These are phyloP conservation scores for Eleutherodactylus coqui DNA, from an alignment of 2,797 vertebrate species.

Conservation along the genomic window DNA sequence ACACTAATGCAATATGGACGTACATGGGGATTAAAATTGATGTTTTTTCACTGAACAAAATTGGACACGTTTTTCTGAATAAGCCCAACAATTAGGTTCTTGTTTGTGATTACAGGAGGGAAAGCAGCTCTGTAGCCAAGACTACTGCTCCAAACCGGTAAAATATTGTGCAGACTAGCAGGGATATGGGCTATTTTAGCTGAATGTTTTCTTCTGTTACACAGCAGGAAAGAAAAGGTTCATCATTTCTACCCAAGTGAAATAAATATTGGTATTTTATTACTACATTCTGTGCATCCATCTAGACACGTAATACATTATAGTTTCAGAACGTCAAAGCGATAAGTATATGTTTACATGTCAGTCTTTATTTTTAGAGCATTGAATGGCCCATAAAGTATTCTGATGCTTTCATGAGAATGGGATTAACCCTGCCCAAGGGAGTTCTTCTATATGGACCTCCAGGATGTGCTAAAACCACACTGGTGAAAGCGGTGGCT, in stretches of 20 bases:
- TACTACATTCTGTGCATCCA: not conserved
- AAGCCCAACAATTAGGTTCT: too few relatives aligned
- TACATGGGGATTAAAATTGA: too few relatives aligned
- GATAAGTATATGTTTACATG: not conserved
- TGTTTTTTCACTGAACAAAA: too few relatives aligned
- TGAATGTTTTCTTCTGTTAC: too few relatives aligned
- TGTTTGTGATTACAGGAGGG: too few relatives aligned
- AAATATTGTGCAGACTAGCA: too few relatives aligned
- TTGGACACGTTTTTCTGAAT: too few relatives aligned
- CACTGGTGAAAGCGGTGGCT: constrained; percentile 86
- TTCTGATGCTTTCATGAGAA: constrained; percentile 85
- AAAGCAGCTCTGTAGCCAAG: too few relatives aligned
- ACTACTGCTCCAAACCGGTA: too few relatives aligned
- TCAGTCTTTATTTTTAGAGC: constrained; percentile 74
- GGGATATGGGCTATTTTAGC: too few relatives aligned
- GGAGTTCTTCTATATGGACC: constrained; percentile 92
- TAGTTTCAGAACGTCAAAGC: not conserved
- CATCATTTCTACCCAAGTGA: not conserved
- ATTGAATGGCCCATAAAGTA: constrained; percentile 93
- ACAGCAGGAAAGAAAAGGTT: too few relatives aligned
- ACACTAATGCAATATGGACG: too few relatives aligned
- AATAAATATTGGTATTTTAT: not conserved
- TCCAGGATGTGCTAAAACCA: constrained; percentile 94
- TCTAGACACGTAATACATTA: not conserved
- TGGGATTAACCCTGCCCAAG: constrained; percentile 85